Base-by-base conservation (phyloP, 2,797 vertebrate genomes). In the Phrynocephalus guinanensis region DNA sequence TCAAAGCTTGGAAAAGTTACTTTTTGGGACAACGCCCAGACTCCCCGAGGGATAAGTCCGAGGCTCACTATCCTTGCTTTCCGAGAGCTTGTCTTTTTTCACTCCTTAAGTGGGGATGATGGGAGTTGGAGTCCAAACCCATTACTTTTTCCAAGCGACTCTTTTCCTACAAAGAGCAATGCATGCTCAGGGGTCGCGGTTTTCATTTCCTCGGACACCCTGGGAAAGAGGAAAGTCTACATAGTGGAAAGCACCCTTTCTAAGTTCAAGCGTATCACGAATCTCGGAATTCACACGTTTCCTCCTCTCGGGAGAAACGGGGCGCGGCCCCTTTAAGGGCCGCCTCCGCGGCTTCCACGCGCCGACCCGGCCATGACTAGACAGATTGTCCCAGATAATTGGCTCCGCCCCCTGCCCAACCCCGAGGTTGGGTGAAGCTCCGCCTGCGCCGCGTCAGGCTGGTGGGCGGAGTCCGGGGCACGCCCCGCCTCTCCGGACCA, bases 401-500 rank as follows among this genome's bases (percentile, higher is more conserved):
- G 60, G 60, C 60, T 63, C 60, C 60, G 15, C 60, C 60, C 60
- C 60, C 60, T 63, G 60, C 60, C 60, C 60, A 18, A 81, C 8
- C 63, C 73, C 15, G 18, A 75, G 86, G 13, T 30, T 18, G 72
- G 16, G 24, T 16, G 50, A 20, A 7, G 68, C 82, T 18, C 77
- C 68, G 11, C 82, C 87, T 44, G 30, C 5, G 6, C 81, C 1
- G 16, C 18, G 80, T 87, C 92, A 90, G 82, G 84, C 79, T 77
- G 18, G 52, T 80, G 67, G 92, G 88, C 50, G 66, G 52, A 15
- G 75, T 4, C 5, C 18, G 28, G 48, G 1, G 88, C 88, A n/a
- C 48, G 84, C 28, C 48, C 52, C 71, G 94, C 92, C 95, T 92
- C 94, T 94, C 89, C 88, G 86, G 90, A 86, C 72, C 63, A 48